Conservation (phyloP, 1,140 invertebrate species). For the Teleogryllus occipitalis region DNA sequence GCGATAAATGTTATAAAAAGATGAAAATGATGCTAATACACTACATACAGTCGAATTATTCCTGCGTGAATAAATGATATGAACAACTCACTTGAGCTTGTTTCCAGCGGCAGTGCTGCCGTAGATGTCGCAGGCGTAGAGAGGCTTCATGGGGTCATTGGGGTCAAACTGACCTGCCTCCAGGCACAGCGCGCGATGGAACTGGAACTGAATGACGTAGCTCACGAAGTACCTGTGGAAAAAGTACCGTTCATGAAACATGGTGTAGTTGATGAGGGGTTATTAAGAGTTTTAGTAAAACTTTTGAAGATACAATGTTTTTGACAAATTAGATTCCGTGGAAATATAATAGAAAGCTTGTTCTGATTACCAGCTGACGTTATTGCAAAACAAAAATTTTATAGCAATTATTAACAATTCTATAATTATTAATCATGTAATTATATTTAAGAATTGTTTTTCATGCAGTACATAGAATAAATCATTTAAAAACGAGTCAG, state of each 20-base stretch:
- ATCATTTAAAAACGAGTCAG: too few species aligned
- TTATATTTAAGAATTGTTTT: too few species aligned
- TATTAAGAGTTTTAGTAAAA: neutral
- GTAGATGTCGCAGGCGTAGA: conserved; percentile 88
- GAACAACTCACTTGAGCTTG: conserved; percentile 56
- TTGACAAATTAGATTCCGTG: too few species aligned
- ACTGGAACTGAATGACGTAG: conserved; percentile 84
- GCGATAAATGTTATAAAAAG: neutral
- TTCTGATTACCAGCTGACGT: too few species aligned
- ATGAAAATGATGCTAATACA: too few species aligned
- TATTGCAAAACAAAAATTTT: too few species aligned
- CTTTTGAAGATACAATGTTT: conserved; percentile 33
- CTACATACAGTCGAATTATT: too few species aligned
- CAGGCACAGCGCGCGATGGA: conserved; percentile 75
- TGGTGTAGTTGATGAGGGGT: neutral
- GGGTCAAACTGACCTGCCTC: conserved; percentile 67
- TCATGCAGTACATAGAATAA: too few species aligned
- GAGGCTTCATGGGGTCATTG: conserved; percentile 55
- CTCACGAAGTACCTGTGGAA: conserved; percentile 83
- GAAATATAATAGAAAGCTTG: too few species aligned
- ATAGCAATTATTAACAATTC: too few species aligned
- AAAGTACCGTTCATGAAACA: conserved; percentile 23
- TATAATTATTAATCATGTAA: too few species aligned
- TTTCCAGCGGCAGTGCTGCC: conserved; percentile 65
- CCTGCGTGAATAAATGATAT: too few species aligned